These are phyloP conservation scores for Myotis findleyi DNA, from an alignment of 2,797 vertebrate genomes.

Conservation along the genomic window DNA sequence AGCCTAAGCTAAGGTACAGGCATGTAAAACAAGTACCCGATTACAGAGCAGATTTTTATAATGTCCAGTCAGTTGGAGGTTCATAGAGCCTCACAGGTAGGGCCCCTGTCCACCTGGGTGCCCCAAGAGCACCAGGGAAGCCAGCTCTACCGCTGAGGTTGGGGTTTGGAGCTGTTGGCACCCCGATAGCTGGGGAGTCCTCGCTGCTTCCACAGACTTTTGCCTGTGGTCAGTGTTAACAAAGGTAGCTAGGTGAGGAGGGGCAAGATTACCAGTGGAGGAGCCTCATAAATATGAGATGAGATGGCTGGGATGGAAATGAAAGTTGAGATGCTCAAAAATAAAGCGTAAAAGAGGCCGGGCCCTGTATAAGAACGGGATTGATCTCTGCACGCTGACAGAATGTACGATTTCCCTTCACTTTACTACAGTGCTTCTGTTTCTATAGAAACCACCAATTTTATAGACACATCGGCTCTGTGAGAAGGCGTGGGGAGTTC, in stretches of 20 bases:
- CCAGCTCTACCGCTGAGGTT: neutral
- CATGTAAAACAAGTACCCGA: neutral
- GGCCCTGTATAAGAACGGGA: conserved; percentile 78
- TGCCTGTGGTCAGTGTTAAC: conserved; percentile 65
- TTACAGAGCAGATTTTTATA: conserved; percentile 43
- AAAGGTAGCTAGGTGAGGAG: conserved; percentile 62
- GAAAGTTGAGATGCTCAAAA: conserved; percentile 82
- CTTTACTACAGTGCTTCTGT: conserved; percentile 83
- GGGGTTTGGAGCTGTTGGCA: neutral
- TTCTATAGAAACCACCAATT: conserved; percentile 88
- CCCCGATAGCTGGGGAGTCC: neutral
- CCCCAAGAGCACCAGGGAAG: neutral
- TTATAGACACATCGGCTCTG: conserved; percentile 82
- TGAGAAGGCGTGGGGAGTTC: conserved; percentile 74
- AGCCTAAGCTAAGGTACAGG: neutral
- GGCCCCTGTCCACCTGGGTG: accelerated
- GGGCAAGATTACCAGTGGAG: conserved; percentile 64
- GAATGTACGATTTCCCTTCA: conserved; percentile 83
- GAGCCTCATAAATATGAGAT: conserved; percentile 81
- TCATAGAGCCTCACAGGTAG: neutral
- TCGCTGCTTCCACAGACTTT: accelerated
- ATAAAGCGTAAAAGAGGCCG: conserved; percentile 80
- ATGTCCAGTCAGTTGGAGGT: neutral
- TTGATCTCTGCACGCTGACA: conserved; percentile 84
- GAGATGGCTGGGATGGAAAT: conserved; percentile 79